These are phyloP conservation scores for Megalurothrips usitatus DNA, from an alignment of 2,888 invertebrate species.

Conservation along the genomic window DNA sequence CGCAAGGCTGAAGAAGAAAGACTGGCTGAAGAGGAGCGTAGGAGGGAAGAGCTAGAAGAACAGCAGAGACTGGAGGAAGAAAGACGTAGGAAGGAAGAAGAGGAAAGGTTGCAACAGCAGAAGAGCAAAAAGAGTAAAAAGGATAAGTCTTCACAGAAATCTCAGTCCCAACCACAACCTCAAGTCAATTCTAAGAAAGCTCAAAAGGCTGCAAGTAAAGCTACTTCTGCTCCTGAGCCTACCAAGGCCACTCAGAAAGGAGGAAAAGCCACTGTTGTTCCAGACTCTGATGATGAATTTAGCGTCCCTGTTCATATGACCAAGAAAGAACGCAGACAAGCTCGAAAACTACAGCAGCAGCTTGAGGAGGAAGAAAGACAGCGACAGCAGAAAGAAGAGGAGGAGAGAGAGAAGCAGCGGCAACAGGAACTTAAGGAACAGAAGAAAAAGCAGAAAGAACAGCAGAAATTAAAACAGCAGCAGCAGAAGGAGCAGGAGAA, in stretches of 20 bases:
- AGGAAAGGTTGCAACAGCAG: background rate
- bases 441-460: conserved; percentile 42
- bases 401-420: conserved; percentile 28
- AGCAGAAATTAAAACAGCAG: conserved; percentile 42
- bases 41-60: background rate
- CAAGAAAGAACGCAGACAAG: conserved; percentile 45
- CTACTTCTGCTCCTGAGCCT: background rate
- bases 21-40: conserved; percentile 2
- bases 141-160: conserved; percentile 21
- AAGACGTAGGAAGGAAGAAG: background rate
- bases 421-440: conserved; percentile 35
- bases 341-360: conserved; percentile 48
- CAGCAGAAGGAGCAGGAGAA: conserved; percentile 32
- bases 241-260: background rate
- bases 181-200: background rate
- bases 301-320: conserved; percentile 3
- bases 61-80: background rate
- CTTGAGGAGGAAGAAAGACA: conserved; percentile 42
- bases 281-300: conserved; percentile 5
- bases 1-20: conserved; percentile 44
- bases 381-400: conserved; percentile 23
- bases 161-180: background rate
- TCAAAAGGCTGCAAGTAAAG: background rate
- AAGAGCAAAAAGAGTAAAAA: conserved; percentile 23
- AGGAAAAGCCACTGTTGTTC: background rate